These are phyloP conservation scores for Sebastes trivittatus DNA, from an alignment of 2,797 vertebrate species.

Conservation along the genomic window DNA sequence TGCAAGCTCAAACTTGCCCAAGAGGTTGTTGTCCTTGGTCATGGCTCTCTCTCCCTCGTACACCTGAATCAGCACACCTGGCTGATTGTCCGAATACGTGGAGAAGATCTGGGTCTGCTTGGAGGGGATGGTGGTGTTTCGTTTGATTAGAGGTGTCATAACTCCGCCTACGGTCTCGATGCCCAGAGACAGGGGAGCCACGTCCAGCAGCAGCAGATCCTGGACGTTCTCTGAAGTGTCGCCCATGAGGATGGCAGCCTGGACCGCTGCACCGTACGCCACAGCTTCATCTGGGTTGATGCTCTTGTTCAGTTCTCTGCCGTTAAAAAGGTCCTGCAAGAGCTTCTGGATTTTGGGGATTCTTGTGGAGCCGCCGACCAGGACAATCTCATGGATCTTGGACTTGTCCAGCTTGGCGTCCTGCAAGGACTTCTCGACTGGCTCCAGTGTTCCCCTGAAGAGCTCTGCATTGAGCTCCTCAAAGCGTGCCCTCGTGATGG, in stretches of 20 bases:
- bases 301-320: slow-evolving; percentile 93
- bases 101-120: slow-evolving; percentile 95
- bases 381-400: slow-evolving; percentile 89
- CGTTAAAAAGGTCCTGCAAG: slow-evolving; percentile 92
- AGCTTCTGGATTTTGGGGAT: slow-evolving; percentile 96
- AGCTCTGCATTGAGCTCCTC: slow-evolving; percentile 93
- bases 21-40: slow-evolving; percentile 94
- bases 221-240: slow-evolving; percentile 94
- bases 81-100: slow-evolving; percentile 94
- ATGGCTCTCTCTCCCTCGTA: slow-evolving; percentile 93
- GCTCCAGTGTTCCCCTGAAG: slow-evolving; percentile 92
- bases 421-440: slow-evolving; percentile 90
- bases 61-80: slow-evolving; percentile 91
- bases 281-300: slow-evolving; percentile 95
- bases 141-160: slow-evolving; percentile 91
- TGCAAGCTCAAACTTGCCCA: slow-evolving; percentile 91
- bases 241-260: slow-evolving; percentile 92
- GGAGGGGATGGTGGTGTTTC: slow-evolving; percentile 93
- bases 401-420: slow-evolving; percentile 92
- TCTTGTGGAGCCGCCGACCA: slow-evolving; percentile 92
- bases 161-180: slow-evolving; percentile 93
- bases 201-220: slow-evolving; percentile 91
- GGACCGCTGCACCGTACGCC: slow-evolving; percentile 90
- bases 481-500: slow-evolving; percentile 92
- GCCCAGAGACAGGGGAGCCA: slow-evolving; percentile 90